Evolutionary conservation across 2,888 invertebrate genomes (phyloP), one percentile per base, ranked within the genome.

Genomic region (Drosophila hamatofila): DNA sequence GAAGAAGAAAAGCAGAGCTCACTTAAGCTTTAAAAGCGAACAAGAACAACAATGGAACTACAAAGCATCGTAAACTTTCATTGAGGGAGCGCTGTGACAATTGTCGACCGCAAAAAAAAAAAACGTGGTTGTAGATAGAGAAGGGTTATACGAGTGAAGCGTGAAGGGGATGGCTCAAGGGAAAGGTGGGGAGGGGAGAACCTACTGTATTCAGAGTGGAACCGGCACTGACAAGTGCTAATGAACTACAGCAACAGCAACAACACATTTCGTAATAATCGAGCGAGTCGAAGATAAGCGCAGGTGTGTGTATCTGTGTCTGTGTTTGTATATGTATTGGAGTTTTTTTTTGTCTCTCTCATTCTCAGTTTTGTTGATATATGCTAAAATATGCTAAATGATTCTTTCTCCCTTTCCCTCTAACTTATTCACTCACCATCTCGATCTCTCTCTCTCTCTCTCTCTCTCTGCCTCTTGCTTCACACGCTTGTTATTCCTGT

Each of bases 361-460:
- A 57, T 55, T 64, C 78, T 41, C 74, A 58, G 76, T 57, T 46
- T 59, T 58, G 65, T 62, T 61, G 68, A 74, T 70, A 71, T 82
- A 85, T 85, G 84, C 78, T 83, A 85, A 85, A 86, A 78, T 86
- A 85, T 85, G 84, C 72, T 84, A 86, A 85, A 81, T 73, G 84
- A 83, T 83, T 86, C 83, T 77, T 64, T 35, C 21, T 52, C 27
- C 33, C 27, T 27, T 25, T 46, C 41, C 30, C 37, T 48, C 44
- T 44, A 16, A 14, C 46, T 25, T 41, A 56, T 48, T 48, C 27
- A 27, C n/a, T 48, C 11, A 11, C 44, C 46, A 39, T 54, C 61
- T 25, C 21, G 49, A 23, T 33, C 30, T 21, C 35, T 35, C 8
- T 44, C 52, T 66, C 4, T 37, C 35, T 21, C 41, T 14, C 5